Conservation (phyloP, 1,140 invertebrate species). For the Sogatella furcifera region DNA sequence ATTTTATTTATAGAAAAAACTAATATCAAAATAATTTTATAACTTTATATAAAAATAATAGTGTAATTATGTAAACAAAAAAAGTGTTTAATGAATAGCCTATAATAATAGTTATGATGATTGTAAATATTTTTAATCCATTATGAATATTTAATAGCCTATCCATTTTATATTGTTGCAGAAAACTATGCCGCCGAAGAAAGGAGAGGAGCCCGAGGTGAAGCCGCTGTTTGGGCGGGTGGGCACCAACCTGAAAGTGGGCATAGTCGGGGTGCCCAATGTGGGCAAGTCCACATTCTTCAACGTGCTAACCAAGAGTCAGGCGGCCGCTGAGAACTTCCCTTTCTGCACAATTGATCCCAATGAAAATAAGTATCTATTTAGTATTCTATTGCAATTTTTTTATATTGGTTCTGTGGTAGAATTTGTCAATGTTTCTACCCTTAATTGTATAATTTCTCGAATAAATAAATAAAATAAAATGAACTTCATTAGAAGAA, state of each 20-base stretch:
- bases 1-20: too few relatives aligned
- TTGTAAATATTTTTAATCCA: too few relatives aligned
- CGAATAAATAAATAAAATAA: too few relatives aligned
- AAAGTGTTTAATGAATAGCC: too few relatives aligned
- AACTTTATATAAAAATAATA: too few relatives aligned
- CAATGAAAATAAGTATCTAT: conserved; percentile 97
- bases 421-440: too few relatives aligned
- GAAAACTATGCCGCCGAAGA: conserved; percentile 80
- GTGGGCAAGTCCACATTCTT: conserved; percentile 99
- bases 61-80: too few relatives aligned
- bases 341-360: conserved; percentile 99
- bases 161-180: conserved; percentile 26
- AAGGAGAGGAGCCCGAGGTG: conserved; percentile 76
- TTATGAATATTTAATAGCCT: neutral
- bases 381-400: conserved; percentile 16
- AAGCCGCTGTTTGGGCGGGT: conserved; percentile 93
- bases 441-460: too few relatives aligned
- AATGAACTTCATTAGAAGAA: too few relatives aligned
- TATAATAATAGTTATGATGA: too few relatives aligned
- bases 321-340: conserved; percentile 94
- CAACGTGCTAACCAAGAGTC: conserved; percentile 95
- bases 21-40: too few relatives aligned
- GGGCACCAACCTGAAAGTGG: conserved; percentile 94
- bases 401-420: too few relatives aligned
- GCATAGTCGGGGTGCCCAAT: conserved; percentile 92